Conservation (phyloP, 2,888 invertebrate genomes). For the Brachylomia viminalis region DNA sequence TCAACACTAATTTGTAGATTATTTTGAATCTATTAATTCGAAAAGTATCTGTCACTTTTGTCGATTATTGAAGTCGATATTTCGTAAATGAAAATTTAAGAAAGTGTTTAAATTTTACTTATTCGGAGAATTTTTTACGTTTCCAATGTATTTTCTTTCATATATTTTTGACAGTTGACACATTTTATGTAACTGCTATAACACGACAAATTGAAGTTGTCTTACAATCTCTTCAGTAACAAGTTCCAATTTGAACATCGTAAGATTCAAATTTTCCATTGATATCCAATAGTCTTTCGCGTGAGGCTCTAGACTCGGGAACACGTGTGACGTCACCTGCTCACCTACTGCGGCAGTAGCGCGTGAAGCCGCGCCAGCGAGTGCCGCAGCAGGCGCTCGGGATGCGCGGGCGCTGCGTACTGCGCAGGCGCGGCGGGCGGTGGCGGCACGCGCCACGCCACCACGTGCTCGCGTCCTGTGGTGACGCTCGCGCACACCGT, state of each 20-base stretch:
- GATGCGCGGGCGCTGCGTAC: constrained; percentile 71
- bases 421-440: constrained; percentile 75
- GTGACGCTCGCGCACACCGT: constrained; percentile 96
- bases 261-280: not conserved
- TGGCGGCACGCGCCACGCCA: constrained; percentile 93
- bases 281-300: not conserved
- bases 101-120: too few relatives aligned
- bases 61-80: not conserved
- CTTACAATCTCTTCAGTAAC: not conserved
- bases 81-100: not conserved
- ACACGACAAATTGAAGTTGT: not conserved
- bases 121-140: not conserved
- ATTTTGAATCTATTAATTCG: not conserved
- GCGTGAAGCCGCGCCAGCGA: constrained; percentile 55
- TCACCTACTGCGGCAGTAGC: not conserved
- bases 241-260: too few relatives aligned
- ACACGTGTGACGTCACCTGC: not conserved
- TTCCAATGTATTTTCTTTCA: not conserved
- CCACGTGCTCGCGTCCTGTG: constrained; percentile 97
- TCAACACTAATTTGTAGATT: not conserved
- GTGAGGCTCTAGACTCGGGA: not conserved
- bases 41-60: not conserved
- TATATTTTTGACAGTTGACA: not conserved
- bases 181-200: not conserved
- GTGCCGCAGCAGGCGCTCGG: constrained; percentile 61